Evolutionary conservation across 2,888 invertebrate genomes (phyloP), one percentile per base, ranked within the genome.

Genomic region (Drosophila ustulata): DNA sequence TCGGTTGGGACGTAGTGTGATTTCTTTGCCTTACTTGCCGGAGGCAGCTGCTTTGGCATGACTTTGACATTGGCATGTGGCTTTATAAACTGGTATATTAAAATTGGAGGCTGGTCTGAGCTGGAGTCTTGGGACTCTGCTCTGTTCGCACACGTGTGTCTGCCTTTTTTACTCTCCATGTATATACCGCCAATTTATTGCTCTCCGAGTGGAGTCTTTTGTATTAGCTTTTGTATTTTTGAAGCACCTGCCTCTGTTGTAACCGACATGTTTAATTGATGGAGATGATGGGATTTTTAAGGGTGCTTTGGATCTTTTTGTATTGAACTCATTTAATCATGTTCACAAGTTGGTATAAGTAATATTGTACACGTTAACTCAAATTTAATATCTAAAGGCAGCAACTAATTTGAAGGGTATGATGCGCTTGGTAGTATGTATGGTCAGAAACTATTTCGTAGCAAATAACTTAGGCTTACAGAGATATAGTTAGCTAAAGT

Each of bases 61-160:
- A 41, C 61, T 59, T 52, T 66, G 59, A 49, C 66, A 58, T 62
- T 66, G 62, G 66, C 53, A 55, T 58, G 59, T 50, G 75, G 59
- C 56, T 63, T 43, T 26, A 55, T 13, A 76, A 76, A 76, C 76
- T 61, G 76, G 76, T 75, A 63, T 66, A 26, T 13, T 47, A 13
- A 41, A 37, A 47, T 51, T 39, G 75, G 65, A 47, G 66, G 71
- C 66, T 57, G 71, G 63, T 28, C 76, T 37, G 11, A 11, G 11
- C 37, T 13, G 39, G 39, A 41, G 7, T 7, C 39, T 7, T 7
- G 18, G 18, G 39, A 18, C 39, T 41, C 39, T 18, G 50, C 52
- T 62, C 46, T 3, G 4, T 11, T 13, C 32, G 7, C 39, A 28
- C 41, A 61, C 67, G 59, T 47, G 59, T 49, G 43, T 30, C 5